These are phyloP conservation scores for Eupithecia dodoneata DNA, from an alignment of 2,888 invertebrate species.

Conservation along the genomic window DNA sequence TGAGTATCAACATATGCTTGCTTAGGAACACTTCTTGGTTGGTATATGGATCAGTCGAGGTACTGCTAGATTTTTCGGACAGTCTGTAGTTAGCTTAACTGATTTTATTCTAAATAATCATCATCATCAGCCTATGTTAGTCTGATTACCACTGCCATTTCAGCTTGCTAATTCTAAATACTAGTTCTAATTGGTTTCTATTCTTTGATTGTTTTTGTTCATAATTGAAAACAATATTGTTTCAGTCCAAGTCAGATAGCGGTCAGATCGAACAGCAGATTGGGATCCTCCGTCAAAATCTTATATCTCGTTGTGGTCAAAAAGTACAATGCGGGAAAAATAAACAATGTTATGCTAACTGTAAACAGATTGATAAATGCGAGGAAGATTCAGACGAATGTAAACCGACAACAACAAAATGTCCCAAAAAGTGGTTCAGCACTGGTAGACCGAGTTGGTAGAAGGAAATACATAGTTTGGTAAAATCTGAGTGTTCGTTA, in stretches of 20 bases:
- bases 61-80: neutral
- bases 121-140: no score
- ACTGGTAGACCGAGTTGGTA: slow-evolving; percentile 5
- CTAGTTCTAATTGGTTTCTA: neutral
- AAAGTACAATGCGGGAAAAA: neutral
- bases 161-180: no score
- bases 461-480: neutral
- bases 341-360: neutral
- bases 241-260: neutral
- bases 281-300: neutral
- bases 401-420: neutral
- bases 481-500: neutral
- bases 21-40: neutral
- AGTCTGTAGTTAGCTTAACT: neutral
- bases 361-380: neutral
- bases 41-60: neutral
- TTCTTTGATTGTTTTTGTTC: neutral
- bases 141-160: no score
- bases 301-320: neutral
- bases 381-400: neutral
- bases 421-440: neutral
- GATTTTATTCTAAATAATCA: no score
- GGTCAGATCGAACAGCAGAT: neutral
- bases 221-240: neutral
- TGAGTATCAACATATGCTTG: neutral